These are phyloP conservation scores for Actenoides lindsayi DNA, from an alignment of 2,113 vertebrate genomes.

Conservation along the genomic window DNA sequence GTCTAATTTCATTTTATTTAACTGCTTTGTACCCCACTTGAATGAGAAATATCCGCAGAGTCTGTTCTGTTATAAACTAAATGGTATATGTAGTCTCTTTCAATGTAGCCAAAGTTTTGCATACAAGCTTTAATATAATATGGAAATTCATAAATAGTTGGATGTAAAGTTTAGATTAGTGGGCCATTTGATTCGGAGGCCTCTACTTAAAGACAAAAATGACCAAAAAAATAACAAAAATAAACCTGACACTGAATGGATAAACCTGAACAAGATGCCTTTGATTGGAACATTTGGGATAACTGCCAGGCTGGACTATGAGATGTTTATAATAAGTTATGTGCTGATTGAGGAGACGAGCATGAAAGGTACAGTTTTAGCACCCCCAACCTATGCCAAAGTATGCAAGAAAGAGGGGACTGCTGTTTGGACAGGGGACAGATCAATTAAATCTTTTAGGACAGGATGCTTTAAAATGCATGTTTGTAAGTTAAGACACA, in stretches of 20 bases:
- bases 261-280: slow-evolving; percentile 70
- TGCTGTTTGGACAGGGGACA: slow-evolving; percentile 43
- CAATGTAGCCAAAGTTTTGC: neutral
- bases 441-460: slow-evolving; percentile 63
- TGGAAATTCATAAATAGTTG: slow-evolving; percentile 9
- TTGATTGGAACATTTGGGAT: slow-evolving; percentile 63
- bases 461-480: slow-evolving; percentile 57
- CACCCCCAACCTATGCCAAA: slow-evolving; percentile 13
- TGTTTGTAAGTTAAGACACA: slow-evolving; percentile 62
- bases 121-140: neutral
- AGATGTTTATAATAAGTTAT: slow-evolving; percentile 66
- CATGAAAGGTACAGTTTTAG: slow-evolving; percentile 51
- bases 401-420: neutral
- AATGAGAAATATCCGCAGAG: neutral
- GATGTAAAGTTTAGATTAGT: slow-evolving; percentile 17
- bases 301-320: slow-evolving; percentile 57
- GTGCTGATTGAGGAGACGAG: slow-evolving; percentile 68
- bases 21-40: neutral
- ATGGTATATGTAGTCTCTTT: neutral
- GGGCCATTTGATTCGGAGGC: neutral
- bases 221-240: slow-evolving; percentile 42
- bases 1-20: neutral
- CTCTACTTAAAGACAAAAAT: slow-evolving; percentile 57
- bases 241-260: slow-evolving; percentile 56
- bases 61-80: neutral